A percentile compares a stretch with the other conserved stretches of the same genome.
These are phyloP conservation scores for Indri indri DNA, from an alignment of 2,113 vertebrate species.

Conservation along the genomic window DNA sequence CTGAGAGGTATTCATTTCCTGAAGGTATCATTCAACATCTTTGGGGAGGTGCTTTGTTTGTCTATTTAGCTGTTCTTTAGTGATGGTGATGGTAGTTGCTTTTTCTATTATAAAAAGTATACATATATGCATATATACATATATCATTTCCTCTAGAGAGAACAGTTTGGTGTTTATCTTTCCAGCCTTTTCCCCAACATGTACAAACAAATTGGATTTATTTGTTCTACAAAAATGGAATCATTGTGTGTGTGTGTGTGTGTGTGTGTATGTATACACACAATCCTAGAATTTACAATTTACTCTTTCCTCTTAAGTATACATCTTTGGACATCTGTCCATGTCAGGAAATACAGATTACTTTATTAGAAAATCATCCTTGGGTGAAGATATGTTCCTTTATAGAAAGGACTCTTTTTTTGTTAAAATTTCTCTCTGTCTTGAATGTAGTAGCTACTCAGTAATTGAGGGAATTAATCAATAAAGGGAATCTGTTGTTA, in stretches of 20 bases:
- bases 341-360: constrained; percentile 11
- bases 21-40: neutral
- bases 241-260: neutral
- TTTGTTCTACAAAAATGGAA: neutral
- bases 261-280: neutral
- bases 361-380: neutral
- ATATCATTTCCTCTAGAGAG: neutral
- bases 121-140: neutral
- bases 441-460: neutral
- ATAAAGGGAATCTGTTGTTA: neutral
- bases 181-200: neutral
- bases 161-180: neutral
- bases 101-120: neutral
- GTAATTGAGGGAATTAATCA: neutral
- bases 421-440: neutral
- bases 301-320: neutral
- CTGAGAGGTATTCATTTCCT: constrained; percentile 47
- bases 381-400: neutral
- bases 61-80: neutral
- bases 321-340: constrained; percentile 5
- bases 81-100: neutral
- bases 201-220: neutral
- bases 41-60: neutral
- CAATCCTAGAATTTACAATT: constrained; percentile 28
- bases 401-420: neutral